phyloP scores from a whole-genome alignment of 2,113 vertebrate species.

The Eulemur macaco region DNA sequence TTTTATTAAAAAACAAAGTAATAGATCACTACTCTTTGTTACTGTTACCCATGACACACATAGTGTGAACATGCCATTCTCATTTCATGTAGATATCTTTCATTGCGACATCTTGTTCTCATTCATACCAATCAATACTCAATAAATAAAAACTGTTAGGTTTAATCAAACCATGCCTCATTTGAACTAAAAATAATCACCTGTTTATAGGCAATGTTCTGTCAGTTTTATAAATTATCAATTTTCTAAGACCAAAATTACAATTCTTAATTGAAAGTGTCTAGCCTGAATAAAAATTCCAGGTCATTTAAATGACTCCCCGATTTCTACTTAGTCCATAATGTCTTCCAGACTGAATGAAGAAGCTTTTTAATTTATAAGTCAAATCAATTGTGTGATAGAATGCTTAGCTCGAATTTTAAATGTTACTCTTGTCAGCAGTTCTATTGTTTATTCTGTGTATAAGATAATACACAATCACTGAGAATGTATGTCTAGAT shows the following conservation, averaged over 20 bases:
- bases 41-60: not conserved
- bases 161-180: slow-evolving; percentile 14
- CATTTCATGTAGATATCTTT: slow-evolving; percentile 47
- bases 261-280: slow-evolving; percentile 31
- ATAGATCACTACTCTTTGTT: not conserved
- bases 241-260: not conserved
- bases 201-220: not conserved
- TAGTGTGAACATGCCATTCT: not conserved
- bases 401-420: not conserved
- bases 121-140: not conserved
- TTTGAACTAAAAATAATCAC: slow-evolving; percentile 24
- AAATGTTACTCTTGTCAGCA: not conserved
- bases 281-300: not conserved
- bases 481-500: not conserved
- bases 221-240: not conserved
- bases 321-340: not conserved
- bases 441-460: not conserved
- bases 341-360: not conserved
- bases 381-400: not conserved
- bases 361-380: not conserved
- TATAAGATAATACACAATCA: not conserved
- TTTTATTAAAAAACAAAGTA: slow-evolving; percentile 41
- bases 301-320: not conserved
- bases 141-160: not conserved
- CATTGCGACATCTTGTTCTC: not conserved